Conservation (phyloP, 2,113 vertebrate species). For the Corydoras sp. region DNA sequence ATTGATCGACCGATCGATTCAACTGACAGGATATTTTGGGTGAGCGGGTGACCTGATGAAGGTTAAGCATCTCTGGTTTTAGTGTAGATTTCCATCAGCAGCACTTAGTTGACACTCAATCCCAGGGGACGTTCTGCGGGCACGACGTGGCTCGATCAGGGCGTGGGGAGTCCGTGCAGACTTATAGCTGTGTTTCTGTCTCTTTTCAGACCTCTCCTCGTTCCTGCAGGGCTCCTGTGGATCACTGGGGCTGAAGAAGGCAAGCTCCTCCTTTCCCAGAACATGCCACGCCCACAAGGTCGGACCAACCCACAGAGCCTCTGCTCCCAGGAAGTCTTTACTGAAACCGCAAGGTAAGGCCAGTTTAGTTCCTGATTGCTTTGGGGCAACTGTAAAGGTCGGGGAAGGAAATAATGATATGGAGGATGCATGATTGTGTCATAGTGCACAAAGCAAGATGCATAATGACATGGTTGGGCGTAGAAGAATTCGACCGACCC, state of each 20-base stretch:
- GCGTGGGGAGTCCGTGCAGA: background rate
- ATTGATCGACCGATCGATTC: conserved; percentile 19
- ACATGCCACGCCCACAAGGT: conserved; percentile 65
- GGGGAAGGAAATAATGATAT: too few relatives aligned
- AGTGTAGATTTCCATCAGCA: too few relatives aligned
- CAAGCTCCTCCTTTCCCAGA: conserved; percentile 45
- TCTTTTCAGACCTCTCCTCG: conserved; percentile 62
- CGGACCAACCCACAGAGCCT: conserved; percentile 64
- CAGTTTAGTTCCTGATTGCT: too few relatives aligned
- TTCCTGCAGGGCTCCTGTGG: conserved; percentile 65
- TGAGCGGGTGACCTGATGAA: conserved; percentile 9
- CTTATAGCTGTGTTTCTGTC: conserved; percentile 1
- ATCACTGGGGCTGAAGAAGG: conserved; percentile 58
- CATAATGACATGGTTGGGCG: too few relatives aligned
- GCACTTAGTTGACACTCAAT: too few relatives aligned
- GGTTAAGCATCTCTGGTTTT: background rate
- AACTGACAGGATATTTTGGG: conserved; percentile 1
- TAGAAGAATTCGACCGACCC: too few relatives aligned
- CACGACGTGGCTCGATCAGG: too few relatives aligned
- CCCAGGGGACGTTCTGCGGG: too few relatives aligned
- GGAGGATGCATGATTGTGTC: too few relatives aligned
- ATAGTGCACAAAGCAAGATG: too few relatives aligned
- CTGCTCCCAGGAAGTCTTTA: conserved; percentile 60
- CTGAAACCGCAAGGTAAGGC: conserved; percentile 77
- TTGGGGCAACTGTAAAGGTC: too few relatives aligned